Evolutionary conservation across 2,888 invertebrate genomes (phyloP).

Genomic region (Dioctria linearis): DNA sequence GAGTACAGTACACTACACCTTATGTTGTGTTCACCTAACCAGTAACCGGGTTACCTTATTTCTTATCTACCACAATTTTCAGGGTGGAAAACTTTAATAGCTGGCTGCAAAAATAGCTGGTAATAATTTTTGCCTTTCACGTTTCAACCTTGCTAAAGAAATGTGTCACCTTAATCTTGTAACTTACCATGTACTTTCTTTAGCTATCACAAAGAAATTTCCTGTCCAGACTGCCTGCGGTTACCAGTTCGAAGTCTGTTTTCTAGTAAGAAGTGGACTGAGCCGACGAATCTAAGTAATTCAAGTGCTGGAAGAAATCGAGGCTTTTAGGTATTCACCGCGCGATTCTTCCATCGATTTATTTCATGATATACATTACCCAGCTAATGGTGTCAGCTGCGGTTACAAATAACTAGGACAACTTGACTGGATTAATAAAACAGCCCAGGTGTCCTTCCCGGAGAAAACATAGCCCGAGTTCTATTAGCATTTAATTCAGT

Average conservation of each 20-base stretch:
- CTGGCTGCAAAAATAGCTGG: slow-evolving; percentile 34
- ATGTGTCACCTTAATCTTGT: slow-evolving; percentile 3
- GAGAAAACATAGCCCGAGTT: slow-evolving; percentile 3
- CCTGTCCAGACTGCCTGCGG: no score
- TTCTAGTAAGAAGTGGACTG: no score
- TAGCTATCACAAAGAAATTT: background rate
- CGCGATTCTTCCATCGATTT: no score
- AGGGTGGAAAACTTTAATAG: background rate
- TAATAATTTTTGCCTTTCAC: background rate
- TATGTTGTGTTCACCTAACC: background rate
- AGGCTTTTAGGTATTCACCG: no score
- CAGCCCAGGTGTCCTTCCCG: slow-evolving; percentile 13
- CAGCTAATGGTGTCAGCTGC: no score
- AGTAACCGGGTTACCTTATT: slow-evolving; percentile 34
- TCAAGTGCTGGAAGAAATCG: no score
- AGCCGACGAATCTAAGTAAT: no score
- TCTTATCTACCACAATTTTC: slow-evolving; percentile 12
- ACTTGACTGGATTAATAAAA: slow-evolving; percentile 25
- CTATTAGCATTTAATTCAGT: slow-evolving; percentile 23
- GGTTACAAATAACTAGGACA: slow-evolving; percentile 7
- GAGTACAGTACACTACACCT: background rate
- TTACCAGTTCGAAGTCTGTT: no score
- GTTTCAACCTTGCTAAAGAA: background rate
- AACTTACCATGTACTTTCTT: background rate
- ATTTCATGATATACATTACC: no score